phyloP scores from a whole-genome alignment of 2,113 vertebrate genomes.

The Ceratotherium simum region DNA sequence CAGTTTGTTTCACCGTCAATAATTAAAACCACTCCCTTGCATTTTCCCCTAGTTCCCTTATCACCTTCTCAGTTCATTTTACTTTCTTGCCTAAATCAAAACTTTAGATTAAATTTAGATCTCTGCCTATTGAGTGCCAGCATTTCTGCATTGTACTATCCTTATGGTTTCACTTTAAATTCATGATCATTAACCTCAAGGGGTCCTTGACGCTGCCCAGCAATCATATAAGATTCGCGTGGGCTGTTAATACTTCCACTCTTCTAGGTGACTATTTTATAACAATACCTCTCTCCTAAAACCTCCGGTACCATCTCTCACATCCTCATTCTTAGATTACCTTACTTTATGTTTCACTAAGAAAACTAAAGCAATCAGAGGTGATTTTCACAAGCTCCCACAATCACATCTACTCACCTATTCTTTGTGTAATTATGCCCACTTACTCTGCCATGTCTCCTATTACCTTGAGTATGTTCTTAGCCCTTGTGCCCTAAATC shows the following conservation, averaged over 20 bases:
- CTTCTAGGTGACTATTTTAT: neutral
- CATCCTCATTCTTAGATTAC: neutral
- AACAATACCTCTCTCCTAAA: neutral
- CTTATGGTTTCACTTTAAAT: neutral
- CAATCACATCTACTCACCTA: neutral
- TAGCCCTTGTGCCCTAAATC: neutral
- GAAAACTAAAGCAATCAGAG: neutral
- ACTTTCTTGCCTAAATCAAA: neutral
- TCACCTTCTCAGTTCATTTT: slow-evolving; percentile 9
- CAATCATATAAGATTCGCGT: neutral
- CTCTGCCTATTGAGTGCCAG: neutral
- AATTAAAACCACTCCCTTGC: neutral
- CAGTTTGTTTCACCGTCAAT: neutral
- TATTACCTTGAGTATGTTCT: neutral
- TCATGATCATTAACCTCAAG: neutral
- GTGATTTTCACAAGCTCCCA: neutral
- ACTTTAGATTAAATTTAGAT: neutral
- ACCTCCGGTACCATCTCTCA: neutral
- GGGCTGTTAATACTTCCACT: neutral
- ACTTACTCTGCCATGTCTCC: neutral
- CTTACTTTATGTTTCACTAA: neutral
- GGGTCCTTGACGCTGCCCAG: neutral
- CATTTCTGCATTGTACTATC: neutral
- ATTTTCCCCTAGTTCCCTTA: neutral
- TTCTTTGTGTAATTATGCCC: neutral